phyloP scores from a whole-genome alignment of 1,140 invertebrate genomes.

The Sogatella furcifera region DNA sequence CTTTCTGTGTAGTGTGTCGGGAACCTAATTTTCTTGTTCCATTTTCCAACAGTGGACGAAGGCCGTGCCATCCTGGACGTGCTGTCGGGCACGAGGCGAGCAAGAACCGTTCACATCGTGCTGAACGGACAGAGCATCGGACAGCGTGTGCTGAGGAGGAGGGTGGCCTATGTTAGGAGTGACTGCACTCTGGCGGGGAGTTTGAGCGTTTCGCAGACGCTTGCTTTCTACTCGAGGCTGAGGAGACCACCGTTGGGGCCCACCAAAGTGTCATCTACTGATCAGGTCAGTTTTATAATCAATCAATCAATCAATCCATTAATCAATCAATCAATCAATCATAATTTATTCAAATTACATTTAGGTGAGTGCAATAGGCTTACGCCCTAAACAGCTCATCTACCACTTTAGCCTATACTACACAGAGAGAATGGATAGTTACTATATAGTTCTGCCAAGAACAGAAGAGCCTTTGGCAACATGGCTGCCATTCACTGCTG shows the following conservation, averaged over 20 bases:
- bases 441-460: too few relatives aligned
- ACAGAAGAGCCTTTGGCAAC: too few relatives aligned
- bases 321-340: too few relatives aligned
- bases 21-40: too few relatives aligned
- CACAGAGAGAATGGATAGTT: too few relatives aligned
- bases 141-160: slow-evolving; percentile 50
- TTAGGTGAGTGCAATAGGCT: too few relatives aligned
- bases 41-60: slow-evolving; percentile 44
- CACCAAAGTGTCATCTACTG: slow-evolving; percentile 20
- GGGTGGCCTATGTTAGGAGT: slow-evolving; percentile 50
- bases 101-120: slow-evolving; percentile 65
- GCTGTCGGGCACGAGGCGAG: slow-evolving; percentile 56
- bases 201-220: slow-evolving; percentile 35
- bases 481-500: too few relatives aligned
- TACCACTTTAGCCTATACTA: too few relatives aligned
- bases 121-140: slow-evolving; percentile 76
- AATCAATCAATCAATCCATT: too few relatives aligned
- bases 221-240: slow-evolving; percentile 22
- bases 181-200: slow-evolving; percentile 37
- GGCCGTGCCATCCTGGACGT: slow-evolving; percentile 73
- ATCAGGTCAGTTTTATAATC: slow-evolving; percentile 22
- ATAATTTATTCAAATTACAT: too few relatives aligned
- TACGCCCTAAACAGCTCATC: too few relatives aligned
- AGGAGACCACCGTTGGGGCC: slow-evolving; percentile 16
- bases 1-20: too few relatives aligned